These are phyloP conservation scores for Drosophila greeni DNA, from an alignment of 2,888 invertebrate genomes.

Conservation along the genomic window DNA sequence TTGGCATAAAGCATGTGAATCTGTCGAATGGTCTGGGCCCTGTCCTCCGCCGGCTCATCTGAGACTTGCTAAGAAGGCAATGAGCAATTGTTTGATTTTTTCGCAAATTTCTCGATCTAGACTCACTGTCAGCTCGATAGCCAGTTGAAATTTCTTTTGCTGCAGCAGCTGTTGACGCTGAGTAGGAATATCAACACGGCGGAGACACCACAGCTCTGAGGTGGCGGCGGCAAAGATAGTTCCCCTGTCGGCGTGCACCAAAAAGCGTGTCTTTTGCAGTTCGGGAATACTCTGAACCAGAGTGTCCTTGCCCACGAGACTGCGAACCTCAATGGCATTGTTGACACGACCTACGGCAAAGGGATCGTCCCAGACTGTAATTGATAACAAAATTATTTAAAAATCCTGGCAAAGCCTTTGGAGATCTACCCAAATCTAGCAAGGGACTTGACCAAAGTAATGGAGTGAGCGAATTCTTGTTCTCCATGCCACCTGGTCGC, in stretches of 20 bases:
- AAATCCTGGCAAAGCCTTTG: no score
- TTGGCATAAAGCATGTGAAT: constrained; percentile 95
- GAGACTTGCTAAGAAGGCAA: constrained; percentile 84
- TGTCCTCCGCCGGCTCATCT: constrained; percentile 89
- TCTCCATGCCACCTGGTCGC: constrained; percentile 44
- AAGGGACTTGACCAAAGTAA: constrained; percentile 75
- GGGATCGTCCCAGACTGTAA: constrained; percentile 92
- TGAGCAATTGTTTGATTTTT: background rate
- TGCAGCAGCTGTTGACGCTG: constrained; percentile 92
- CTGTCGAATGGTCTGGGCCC: constrained; percentile 88
- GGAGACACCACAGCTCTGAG: constrained; percentile 93
- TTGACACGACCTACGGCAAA: constrained; percentile 91
- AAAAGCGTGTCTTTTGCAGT: constrained; percentile 85
- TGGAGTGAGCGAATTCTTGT: constrained; percentile 58
- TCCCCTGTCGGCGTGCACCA: constrained; percentile 87
- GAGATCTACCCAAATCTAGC: constrained; percentile 67
- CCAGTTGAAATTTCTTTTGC: constrained; percentile 95
- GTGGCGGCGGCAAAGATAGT: constrained; percentile 91
- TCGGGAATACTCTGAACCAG: constrained; percentile 89
- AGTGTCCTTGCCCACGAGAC: constrained; percentile 85
- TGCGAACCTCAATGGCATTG: constrained; percentile 91
- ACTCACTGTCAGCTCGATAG: constrained; percentile 92
- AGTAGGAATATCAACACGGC: constrained; percentile 87
- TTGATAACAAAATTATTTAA: background rate
- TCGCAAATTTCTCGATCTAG: background rate